Evolutionary conservation across 2,113 vertebrate genomes (phyloP).

Genomic region (Eulemur macaco): DNA sequence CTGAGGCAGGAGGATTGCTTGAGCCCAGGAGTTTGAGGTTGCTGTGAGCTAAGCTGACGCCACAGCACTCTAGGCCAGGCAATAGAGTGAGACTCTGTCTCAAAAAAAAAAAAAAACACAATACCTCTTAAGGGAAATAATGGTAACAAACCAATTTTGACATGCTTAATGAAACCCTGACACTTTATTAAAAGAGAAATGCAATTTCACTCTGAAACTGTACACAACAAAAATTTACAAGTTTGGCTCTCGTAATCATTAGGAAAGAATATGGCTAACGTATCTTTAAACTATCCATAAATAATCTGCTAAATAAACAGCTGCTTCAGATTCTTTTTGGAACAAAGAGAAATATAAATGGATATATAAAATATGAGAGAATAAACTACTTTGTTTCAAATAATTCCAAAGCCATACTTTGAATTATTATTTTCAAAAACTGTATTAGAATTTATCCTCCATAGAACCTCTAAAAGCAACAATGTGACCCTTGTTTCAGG

Average conservation of each 20-base stretch:
- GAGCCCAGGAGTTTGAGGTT: no score
- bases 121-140: background rate
- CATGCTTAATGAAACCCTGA: background rate
- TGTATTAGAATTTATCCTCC: background rate
- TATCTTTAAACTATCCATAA: conserved; percentile 5
- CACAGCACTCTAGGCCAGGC: no score
- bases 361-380: background rate
- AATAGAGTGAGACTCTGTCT: no score
- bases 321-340: conserved; percentile 30
- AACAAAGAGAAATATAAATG: conserved; percentile 11
- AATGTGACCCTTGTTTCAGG: conserved; percentile 23
- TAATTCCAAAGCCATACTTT: conserved; percentile 28
- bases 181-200: conserved; percentile 28
- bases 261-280: background rate
- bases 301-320: conserved; percentile 11
- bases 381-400: conserved; percentile 41
- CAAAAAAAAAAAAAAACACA: background rate
- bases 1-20: no score
- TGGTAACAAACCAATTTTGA: conserved; percentile 43
- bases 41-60: no score
- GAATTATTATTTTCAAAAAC: conserved; percentile 37
- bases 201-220: conserved; percentile 3
- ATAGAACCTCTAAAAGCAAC: background rate
- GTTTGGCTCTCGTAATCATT: background rate
- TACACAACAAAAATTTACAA: background rate